Base-by-base conservation (phyloP, 2,797 vertebrate genomes). In the Alcedo atthis region DNA sequence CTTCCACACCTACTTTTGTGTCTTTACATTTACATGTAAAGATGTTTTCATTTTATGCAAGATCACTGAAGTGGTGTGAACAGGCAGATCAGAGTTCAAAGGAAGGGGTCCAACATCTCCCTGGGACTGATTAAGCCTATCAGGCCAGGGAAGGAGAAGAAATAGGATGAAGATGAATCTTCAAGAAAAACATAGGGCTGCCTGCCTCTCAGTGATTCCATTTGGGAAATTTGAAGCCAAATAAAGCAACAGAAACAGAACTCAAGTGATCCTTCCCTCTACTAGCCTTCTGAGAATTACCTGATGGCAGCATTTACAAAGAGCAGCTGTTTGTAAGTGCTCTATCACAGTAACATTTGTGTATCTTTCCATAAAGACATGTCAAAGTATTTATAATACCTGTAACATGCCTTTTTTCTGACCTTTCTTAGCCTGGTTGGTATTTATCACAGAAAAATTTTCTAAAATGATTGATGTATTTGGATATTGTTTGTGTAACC, bases 381-480 rank as follows among this genome's bases (percentile, higher is more conserved):
- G 26, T 67, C 57, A 48, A 21, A 87, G 48, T 83, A 57, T 85
- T 89, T 80, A 25, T 82, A 74, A 83, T 77, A 81, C 30, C 61
- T 59, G 28, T 37, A 85, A 81, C 4, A 2, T 70, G 77, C 59
- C 28, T 89, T 95, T 95, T 75, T 73, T 15, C 28, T 95, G 92
- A 92, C 94, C 93, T 96, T 95, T 95, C 70, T 87, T 63, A 73
- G 62, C 62, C 35, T 79, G 74, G 22, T 53, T 96, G 85, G 53
- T 92, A 92, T 95, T 95, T 94, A 85, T 67, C 59, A 32, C 45
- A 25, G 79, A 68, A 87, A 61, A 59, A 81, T 87, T 81, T 95
- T 78, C 51, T 92, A 73, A 76, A 85, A 62, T 93, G 93, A 95
- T 77, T 94, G 89, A 93, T 81, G 13, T 42, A 11, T 89, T 87